Evolutionary conservation across 1,140 invertebrate genomes (phyloP).

Genomic region (Leucophenga varia): DNA sequence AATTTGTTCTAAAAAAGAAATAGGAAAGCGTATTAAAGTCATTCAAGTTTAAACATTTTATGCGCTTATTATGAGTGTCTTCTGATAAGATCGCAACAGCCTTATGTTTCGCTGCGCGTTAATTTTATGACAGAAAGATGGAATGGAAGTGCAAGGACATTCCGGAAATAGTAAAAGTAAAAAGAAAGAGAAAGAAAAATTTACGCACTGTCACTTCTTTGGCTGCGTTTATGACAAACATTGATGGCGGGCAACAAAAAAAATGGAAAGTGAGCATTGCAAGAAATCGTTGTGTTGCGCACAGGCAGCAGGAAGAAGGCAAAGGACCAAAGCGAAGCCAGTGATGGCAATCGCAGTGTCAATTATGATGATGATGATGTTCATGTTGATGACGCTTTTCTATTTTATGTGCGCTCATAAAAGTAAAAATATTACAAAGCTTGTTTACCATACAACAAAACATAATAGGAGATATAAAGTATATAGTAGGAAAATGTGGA

Average conservation of each 20-base stretch:
- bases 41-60: constrained; percentile 38
- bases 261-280: no score
- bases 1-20: no score
- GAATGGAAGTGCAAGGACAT: constrained; percentile 27
- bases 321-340: constrained; percentile 2
- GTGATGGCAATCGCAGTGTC: constrained; percentile 11
- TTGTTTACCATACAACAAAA: no score
- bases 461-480: no score
- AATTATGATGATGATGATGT: constrained; percentile 25
- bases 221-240: constrained; percentile 9
- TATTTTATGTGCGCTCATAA: constrained; percentile 13
- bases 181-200: constrained; percentile 14
- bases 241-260: no score
- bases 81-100: constrained; percentile 33
- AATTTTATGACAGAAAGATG: constrained; percentile 30
- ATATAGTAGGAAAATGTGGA: no score
- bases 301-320: no score
- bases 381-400: constrained; percentile 8
- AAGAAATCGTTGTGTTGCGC: not conserved
- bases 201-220: constrained; percentile 29
- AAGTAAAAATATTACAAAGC: constrained; percentile 34
- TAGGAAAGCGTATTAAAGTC: no score
- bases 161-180: constrained; percentile 14
- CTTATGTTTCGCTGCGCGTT: constrained; percentile 38
- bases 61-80: constrained; percentile 20